phyloP scores from a whole-genome alignment of 1,140 invertebrate genomes.

The Colletes latitarsis region DNA sequence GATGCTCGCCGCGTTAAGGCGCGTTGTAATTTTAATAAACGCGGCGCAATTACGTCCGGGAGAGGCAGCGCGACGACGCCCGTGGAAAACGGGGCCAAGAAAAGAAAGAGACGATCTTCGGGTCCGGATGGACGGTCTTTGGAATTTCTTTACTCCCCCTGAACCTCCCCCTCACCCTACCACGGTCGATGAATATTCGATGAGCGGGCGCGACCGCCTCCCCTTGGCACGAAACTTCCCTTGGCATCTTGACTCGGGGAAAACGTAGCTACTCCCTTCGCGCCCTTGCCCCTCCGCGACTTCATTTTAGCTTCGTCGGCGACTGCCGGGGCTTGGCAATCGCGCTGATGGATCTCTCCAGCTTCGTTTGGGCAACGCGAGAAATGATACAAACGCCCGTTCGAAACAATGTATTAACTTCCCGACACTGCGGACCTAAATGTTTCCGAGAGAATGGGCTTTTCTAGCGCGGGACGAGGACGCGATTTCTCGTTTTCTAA shows the following conservation, averaged over 20 bases:
- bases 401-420: neutral
- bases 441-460: neutral
- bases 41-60: conserved; percentile 7
- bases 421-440: neutral
- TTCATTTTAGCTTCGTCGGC: conserved; percentile 45
- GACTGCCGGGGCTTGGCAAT: conserved; percentile 23
- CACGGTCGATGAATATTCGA: conserved; percentile 47
- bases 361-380: conserved; percentile 1
- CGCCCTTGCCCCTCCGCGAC: conserved; percentile 11
- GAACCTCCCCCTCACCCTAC: no score
- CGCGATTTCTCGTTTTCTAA: neutral
- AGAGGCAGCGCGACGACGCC: neutral
- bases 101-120: conserved; percentile 31
- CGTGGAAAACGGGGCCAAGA: no score
- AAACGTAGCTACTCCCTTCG: conserved; percentile 38
- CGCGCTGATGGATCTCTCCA: conserved; percentile 21
- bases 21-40: conserved; percentile 49
- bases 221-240: conserved; percentile 40
- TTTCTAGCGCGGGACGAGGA: neutral
- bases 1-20: neutral
- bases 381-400: conserved; percentile 1
- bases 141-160: conserved; percentile 35
- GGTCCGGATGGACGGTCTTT: conserved; percentile 43
- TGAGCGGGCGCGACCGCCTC: conserved; percentile 15
- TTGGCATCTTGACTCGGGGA: conserved; percentile 27